These are phyloP conservation scores for Hybos culiciformis DNA, from an alignment of 2,888 invertebrate species.

Conservation along the genomic window DNA sequence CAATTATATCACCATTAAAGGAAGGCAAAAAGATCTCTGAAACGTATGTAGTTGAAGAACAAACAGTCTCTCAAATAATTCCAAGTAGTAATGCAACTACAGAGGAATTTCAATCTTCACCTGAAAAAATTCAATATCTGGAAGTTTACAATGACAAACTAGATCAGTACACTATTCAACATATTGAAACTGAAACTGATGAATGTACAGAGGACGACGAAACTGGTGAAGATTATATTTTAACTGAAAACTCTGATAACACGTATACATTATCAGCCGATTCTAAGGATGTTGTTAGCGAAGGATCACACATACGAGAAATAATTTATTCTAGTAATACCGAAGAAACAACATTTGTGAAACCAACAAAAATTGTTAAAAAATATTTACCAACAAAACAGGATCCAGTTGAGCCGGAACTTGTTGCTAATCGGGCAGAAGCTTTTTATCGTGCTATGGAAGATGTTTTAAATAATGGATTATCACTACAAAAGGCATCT, in stretches of 20 bases:
- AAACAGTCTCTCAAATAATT: too few relatives aligned
- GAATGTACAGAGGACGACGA: slow-evolving; percentile 25
- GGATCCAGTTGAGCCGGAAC: neutral
- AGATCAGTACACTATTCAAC: slow-evolving; percentile 29
- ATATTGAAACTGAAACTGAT: too few relatives aligned
- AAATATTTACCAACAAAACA: neutral
- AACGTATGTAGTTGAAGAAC: too few relatives aligned
- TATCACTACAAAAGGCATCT: slow-evolving; percentile 33
- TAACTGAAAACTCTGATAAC: slow-evolving; percentile 26
- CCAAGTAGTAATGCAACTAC: too few relatives aligned
- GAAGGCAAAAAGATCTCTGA: neutral
- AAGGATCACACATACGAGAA: neutral
- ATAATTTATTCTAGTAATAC: neutral
- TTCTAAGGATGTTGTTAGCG: slow-evolving; percentile 15
- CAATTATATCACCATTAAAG: neutral
- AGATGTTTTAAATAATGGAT: slow-evolving; percentile 29
- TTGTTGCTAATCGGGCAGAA: neutral
- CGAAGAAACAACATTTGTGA: neutral
- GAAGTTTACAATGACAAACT: slow-evolving; percentile 32
- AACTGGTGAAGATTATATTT: slow-evolving; percentile 29
- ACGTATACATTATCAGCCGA: slow-evolving; percentile 12
- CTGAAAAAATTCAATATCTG: slow-evolving; percentile 22
- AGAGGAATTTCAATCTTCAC: too few relatives aligned
- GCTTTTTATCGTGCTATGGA: slow-evolving; percentile 26
- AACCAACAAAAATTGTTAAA: neutral